Evolutionary conservation across 2,113 vertebrate species (phyloP).

Genomic region (Hemichromis elongatus): DNA sequence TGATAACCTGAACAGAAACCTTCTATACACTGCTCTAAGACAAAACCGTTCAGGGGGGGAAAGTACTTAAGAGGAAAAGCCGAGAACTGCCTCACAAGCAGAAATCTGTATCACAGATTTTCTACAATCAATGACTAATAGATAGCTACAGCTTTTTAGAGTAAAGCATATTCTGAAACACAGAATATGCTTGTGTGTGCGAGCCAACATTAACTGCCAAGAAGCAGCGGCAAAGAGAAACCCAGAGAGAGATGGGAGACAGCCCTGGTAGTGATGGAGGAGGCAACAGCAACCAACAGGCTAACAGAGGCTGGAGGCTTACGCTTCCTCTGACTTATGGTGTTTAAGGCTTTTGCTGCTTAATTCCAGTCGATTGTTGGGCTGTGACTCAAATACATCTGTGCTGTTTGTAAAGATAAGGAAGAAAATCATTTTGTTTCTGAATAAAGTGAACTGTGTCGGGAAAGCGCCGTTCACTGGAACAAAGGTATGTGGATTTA

Average conservation of each 20-base stretch:
- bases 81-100: not conserved
- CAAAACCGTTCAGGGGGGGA: not conserved
- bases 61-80: not conserved
- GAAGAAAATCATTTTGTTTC: not conserved
- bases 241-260: not conserved
- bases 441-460: not conserved
- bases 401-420: not conserved
- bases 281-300: conserved; percentile 5
- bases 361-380: conserved; percentile 23
- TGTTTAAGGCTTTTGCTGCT: not conserved
- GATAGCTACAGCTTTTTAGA: not conserved
- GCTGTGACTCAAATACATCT: not conserved
- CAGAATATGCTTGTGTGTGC: not conserved
- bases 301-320: not conserved
- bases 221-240: conserved; percentile 1
- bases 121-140: not conserved
- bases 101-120: not conserved
- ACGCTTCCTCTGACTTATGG: not conserved
- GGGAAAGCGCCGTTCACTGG: not conserved
- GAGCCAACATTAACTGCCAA: conserved; percentile 33
- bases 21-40: not conserved
- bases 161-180: not conserved
- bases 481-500: not conserved
- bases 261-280: conserved; percentile 5
- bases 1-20: not conserved